Percentiles rank a stretch among this genome's conserved stretches.
Conservation (phyloP, 2,797 vertebrate species). For the Psittacula derbiana region DNA sequence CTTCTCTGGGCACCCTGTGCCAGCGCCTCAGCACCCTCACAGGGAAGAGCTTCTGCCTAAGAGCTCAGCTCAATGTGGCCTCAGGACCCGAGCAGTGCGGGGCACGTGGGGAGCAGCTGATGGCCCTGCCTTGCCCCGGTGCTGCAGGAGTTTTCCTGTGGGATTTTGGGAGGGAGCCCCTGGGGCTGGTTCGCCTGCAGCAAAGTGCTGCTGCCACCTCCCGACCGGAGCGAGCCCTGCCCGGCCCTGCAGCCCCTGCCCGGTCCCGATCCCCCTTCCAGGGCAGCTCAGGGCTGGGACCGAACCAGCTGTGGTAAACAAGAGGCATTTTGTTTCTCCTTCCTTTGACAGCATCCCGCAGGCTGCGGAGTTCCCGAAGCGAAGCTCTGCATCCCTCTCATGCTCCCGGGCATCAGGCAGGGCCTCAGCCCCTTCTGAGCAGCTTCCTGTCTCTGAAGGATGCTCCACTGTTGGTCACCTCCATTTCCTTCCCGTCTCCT, state of each 20-base stretch:
- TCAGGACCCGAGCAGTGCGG: neutral
- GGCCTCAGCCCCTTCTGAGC: neutral
- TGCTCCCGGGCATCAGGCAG: neutral
- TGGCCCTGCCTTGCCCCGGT: neutral
- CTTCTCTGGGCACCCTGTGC: too few species aligned
- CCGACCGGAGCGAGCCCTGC: neutral
- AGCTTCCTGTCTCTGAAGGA: neutral
- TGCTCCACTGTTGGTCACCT: neutral
- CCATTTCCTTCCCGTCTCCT: neutral
- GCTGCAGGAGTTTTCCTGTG: neutral
- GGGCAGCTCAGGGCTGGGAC: neutral
- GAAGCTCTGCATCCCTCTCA: neutral
- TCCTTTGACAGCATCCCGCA: neutral
- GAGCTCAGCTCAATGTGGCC: neutral
- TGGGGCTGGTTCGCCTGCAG: neutral
- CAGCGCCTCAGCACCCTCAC: neutral
- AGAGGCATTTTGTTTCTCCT: neutral
- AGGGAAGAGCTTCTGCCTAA: neutral
- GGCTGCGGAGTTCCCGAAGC: accelerated
- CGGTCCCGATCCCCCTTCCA: accelerated
- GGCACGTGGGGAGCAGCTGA: neutral
- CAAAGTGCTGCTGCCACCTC: conserved; percentile 69
- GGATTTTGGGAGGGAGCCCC: neutral
- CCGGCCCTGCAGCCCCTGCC: neutral
- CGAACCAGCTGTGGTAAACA: accelerated